Conservation (phyloP, 2,797 vertebrate genomes). For the Kryptolebias ocellatus region DNA sequence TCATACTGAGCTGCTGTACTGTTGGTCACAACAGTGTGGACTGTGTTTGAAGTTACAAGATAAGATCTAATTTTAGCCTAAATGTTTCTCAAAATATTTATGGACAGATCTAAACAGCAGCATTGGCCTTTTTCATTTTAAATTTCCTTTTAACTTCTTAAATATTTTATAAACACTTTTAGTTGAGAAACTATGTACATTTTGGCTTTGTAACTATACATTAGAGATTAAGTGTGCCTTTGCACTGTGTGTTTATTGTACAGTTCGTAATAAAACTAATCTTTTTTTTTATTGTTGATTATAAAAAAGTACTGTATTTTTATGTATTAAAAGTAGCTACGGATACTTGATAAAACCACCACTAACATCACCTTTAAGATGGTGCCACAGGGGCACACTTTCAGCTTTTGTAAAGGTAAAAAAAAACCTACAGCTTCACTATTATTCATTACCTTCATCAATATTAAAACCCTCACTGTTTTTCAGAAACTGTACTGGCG, state of each 20-base stretch:
- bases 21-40: slow-evolving; percentile 33
- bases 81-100: slow-evolving; percentile 61
- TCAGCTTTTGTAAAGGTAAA: slow-evolving; percentile 3
- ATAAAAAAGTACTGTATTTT: slow-evolving; percentile 39
- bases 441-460: slow-evolving; percentile 72
- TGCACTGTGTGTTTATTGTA: slow-evolving; percentile 84
- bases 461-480: slow-evolving; percentile 87
- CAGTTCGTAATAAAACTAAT: slow-evolving; percentile 86
- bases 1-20: slow-evolving; percentile 52
- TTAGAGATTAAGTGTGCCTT: slow-evolving; percentile 79
- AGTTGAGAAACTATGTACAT: slow-evolving; percentile 80
- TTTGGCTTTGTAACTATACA: slow-evolving; percentile 79
- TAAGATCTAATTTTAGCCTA: slow-evolving; percentile 48
- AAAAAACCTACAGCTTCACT: slow-evolving; percentile 6
- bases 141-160: slow-evolving; percentile 61
- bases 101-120: slow-evolving; percentile 45
- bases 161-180: slow-evolving; percentile 78
- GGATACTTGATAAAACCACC: not conserved
- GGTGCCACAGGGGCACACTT: not conserved
- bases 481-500: slow-evolving; percentile 75
- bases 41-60: slow-evolving; percentile 4
- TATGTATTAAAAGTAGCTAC: slow-evolving; percentile 28
- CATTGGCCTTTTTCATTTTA: slow-evolving; percentile 37
- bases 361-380: slow-evolving; percentile 6
- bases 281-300: slow-evolving; percentile 83